A percentile compares a stretch with the other conserved stretches of the same genome.
Conservation (phyloP, 2,888 invertebrate species). For the Troides oblongomaculatus region DNA sequence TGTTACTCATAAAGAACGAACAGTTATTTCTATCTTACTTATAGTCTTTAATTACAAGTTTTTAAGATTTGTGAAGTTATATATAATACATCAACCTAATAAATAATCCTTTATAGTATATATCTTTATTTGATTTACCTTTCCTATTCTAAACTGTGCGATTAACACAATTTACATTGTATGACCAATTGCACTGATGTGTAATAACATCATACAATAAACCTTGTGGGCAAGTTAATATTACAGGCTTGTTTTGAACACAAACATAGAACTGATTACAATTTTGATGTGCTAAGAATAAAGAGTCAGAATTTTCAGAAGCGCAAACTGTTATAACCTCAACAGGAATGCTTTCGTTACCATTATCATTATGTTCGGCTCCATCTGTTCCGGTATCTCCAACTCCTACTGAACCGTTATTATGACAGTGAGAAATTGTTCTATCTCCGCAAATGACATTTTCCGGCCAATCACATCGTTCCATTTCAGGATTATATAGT, state of each 20-base stretch:
- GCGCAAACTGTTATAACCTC: slow-evolving; percentile 41
- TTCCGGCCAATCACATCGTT: slow-evolving; percentile 44
- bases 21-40: too few relatives aligned
- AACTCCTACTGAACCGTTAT: slow-evolving; percentile 18
- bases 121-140: not conserved
- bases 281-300: slow-evolving; percentile 47
- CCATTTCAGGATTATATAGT: slow-evolving; percentile 39
- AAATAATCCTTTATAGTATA: too few relatives aligned
- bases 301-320: slow-evolving; percentile 38
- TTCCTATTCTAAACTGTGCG: slow-evolving; percentile 30
- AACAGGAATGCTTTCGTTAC: slow-evolving; percentile 33
- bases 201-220: slow-evolving; percentile 44
- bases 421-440: slow-evolving; percentile 30
- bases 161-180: slow-evolving; percentile 46
- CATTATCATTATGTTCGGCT: slow-evolving; percentile 26
- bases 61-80: too few relatives aligned
- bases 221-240: slow-evolving; percentile 37
- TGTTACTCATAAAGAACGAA: too few relatives aligned
- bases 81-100: too few relatives aligned
- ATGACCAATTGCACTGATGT: slow-evolving; percentile 46
- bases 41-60: too few relatives aligned
- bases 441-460: slow-evolving; percentile 43
- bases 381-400: slow-evolving; percentile 10
- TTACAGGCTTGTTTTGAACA: slow-evolving; percentile 40
- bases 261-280: slow-evolving; percentile 51